phyloP scores from a whole-genome alignment of 2,113 vertebrate species.

The Carollia perspicillata region DNA sequence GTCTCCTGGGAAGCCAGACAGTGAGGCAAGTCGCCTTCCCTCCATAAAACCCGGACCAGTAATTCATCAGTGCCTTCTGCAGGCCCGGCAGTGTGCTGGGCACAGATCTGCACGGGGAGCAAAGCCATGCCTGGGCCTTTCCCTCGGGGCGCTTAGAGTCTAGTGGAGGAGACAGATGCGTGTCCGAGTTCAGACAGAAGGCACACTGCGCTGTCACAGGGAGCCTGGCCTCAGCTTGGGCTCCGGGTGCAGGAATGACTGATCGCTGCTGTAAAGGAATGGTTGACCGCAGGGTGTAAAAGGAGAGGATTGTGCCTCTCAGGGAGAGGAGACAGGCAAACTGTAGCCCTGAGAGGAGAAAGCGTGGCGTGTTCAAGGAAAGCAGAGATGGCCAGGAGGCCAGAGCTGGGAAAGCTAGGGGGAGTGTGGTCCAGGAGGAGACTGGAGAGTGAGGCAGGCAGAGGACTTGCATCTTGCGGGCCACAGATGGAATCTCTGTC shows the following conservation, averaged over 20 bases:
- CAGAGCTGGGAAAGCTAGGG: neutral
- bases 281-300: neutral
- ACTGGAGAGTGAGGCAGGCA: neutral
- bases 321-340: neutral
- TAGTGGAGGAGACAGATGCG: neutral
- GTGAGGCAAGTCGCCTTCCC: neutral
- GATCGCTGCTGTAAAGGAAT: neutral
- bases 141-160: neutral
- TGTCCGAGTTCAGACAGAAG: neutral
- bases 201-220: fast-evolving
- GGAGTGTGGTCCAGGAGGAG: neutral
- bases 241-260: neutral
- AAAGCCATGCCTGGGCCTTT: neutral
- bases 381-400: neutral
- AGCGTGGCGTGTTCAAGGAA: neutral
- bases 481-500: neutral
- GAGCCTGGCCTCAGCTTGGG: neutral
- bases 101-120: neutral
- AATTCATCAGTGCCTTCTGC: neutral
- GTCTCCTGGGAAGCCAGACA: slow-evolving; percentile 53
- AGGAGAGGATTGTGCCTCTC: neutral
- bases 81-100: neutral
- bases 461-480: neutral
- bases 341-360: neutral
- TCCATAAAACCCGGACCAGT: slow-evolving; percentile 22